Conservation (phyloP, 2,888 invertebrate species). For the Eretmocerus hayati region DNA sequence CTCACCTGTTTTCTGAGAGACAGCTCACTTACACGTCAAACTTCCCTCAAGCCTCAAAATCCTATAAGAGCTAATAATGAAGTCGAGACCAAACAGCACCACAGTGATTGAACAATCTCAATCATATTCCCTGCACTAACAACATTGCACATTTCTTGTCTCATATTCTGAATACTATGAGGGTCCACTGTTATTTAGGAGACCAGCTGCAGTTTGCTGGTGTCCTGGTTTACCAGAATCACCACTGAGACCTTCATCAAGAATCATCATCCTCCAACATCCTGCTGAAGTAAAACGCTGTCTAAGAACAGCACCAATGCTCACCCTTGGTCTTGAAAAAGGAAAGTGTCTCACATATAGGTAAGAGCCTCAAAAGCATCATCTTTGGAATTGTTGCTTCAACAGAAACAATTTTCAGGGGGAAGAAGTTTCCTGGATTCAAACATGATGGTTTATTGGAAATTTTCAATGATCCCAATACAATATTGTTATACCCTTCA, state of each 20-base stretch:
- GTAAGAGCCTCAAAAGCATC: slow-evolving; percentile 27
- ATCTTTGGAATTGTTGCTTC: not conserved
- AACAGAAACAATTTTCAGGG: slow-evolving; percentile 56
- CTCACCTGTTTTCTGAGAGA: no score
- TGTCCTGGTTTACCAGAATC: slow-evolving; percentile 72
- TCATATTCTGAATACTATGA: no score
- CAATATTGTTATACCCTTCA: slow-evolving; percentile 76
- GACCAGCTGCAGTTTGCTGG: slow-evolving; percentile 85
- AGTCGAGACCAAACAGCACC: not conserved
- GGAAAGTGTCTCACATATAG: slow-evolving; percentile 63
- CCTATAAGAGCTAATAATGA: no score
- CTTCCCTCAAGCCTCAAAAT: no score
- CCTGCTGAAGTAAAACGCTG: slow-evolving; percentile 89
- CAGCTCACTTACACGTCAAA: no score
- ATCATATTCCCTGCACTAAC: slow-evolving; percentile 28
- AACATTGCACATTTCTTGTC: no score
- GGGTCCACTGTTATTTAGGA: no score
- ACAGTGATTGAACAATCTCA: not conserved
- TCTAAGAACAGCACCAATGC: slow-evolving; percentile 83
- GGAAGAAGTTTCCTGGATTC: slow-evolving; percentile 76
- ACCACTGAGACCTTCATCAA: slow-evolving; percentile 61
- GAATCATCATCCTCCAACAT: slow-evolving; percentile 79
- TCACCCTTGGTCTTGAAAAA: slow-evolving; percentile 65
- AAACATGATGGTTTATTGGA: slow-evolving; percentile 58
- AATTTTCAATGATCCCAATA: slow-evolving; percentile 60